A percentile compares a stretch with the other conserved stretches of the same genome.
Conservation (phyloP, 2,888 invertebrate genomes). For the Seira musarum region DNA sequence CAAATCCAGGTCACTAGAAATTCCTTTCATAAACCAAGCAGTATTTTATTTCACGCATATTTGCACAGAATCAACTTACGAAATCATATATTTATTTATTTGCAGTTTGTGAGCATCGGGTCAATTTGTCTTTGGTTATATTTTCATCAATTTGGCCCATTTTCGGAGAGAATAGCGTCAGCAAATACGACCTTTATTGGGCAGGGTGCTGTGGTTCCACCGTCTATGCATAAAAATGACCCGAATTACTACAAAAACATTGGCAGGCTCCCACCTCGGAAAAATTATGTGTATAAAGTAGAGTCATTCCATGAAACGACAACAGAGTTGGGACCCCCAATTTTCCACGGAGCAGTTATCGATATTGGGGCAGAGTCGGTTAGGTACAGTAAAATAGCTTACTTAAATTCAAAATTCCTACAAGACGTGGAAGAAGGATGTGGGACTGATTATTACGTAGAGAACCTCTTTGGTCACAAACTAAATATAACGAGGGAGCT, state of each 20-base stretch:
- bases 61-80: no score
- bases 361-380: constrained; percentile 6
- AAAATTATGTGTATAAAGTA: neutral
- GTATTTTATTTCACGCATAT: neutral
- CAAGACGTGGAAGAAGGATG: constrained; percentile 41
- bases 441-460: constrained; percentile 27
- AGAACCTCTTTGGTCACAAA: constrained; percentile 13
- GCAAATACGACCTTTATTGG: no score
- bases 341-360: neutral
- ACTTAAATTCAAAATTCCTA: neutral
- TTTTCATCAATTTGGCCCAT: constrained; percentile 38
- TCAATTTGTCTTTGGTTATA: constrained; percentile 28
- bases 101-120: neutral
- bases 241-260: neutral
- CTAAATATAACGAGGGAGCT: constrained; percentile 17
- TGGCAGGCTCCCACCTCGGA: neutral
- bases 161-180: neutral
- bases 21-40: neutral
- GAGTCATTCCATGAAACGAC: constrained; percentile 15
- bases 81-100: neutral
- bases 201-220: no score
- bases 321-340: neutral
- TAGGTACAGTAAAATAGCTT: constrained; percentile 38
- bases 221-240: no score
- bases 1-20: neutral